Evolutionary conservation across 2,888 invertebrate species (phyloP), one percentile per base, ranked within the genome.

Genomic region (Lepas anatifera): DNA sequence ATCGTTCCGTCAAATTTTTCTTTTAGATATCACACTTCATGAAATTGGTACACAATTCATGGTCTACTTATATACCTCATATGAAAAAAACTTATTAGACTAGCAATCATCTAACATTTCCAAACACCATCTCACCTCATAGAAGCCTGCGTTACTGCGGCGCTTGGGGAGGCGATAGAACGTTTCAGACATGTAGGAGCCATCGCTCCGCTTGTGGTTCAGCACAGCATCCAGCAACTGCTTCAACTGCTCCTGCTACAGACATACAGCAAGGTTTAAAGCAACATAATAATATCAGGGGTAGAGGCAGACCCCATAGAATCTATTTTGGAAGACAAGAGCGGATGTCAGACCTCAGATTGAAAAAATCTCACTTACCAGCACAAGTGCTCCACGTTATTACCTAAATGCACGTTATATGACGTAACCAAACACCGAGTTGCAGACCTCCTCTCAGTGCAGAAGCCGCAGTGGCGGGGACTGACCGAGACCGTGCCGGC

Each of bases 121-220:
- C 22, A 3, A 46, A 46, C 48, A n/a, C 48, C 7, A 22, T n/a
- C 39, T 69, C 70, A 78, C 79, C 82, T 93, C 92, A 80, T 93
- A 92, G 78, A 94, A 93, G 70, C 89, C 88, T 1, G 92, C 92
- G 77, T 94, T 93, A 77, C 92, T 95, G 71, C 96, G 85, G 72
- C 95, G 85, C 78, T 97, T 97, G 0, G 98, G 97, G 16, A 91
- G 94, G 75, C 97, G 83, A 75, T 97, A 94, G 78, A 98, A 97
- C 1, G 92, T 87, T 79, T 98, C 97, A 80, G 96, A 96, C 8
- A 97, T 79, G 75, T 93, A 82, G 0, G 87, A 84, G 0, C 96
- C 96, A 82, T 96, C 96, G 75, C 94, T 92, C 76, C 93, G 93
- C 80, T 95, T 95, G 75, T 89, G 87, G 76, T 89, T 92, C 72